Percentiles rank a stretch among this genome's conserved stretches.
Evolutionary conservation across 1,140 invertebrate species (phyloP).

Genomic region (Drepana arcuata): DNA sequence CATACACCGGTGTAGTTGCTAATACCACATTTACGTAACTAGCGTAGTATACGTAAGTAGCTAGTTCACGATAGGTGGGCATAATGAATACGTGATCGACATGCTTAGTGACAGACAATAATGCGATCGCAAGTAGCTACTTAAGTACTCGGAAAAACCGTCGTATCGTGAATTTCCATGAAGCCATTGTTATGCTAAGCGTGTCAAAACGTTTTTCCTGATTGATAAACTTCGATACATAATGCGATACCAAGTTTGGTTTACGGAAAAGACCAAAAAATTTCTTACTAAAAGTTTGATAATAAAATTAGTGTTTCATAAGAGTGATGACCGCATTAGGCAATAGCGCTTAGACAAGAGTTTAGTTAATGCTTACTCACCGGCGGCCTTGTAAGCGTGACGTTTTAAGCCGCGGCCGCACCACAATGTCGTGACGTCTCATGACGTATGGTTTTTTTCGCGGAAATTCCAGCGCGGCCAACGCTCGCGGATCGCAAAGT

Average conservation of each 20-base stretch:
- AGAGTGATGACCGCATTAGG: conserved; percentile 17
- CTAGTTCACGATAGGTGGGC: too few relatives aligned
- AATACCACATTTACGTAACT: conserved; percentile 8
- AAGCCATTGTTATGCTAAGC: conserved; percentile 1
- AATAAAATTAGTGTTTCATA: too few relatives aligned
- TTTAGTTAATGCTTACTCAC: conserved; percentile 24
- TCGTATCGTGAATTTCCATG: conserved; percentile 5
- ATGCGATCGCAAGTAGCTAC: too few relatives aligned
- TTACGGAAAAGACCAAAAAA: conserved; percentile 1
- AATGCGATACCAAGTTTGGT: conserved; percentile 2
- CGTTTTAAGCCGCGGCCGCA: conserved; percentile 29
- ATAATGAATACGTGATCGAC: conserved; percentile 12
- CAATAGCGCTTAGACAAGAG: too few relatives aligned
- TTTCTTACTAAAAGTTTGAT: too few relatives aligned
- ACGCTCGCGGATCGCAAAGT: conserved; percentile 30
- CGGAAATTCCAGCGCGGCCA: conserved; percentile 59
- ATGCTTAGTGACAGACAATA: conserved; percentile 4
- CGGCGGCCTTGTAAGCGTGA: conserved; percentile 44
- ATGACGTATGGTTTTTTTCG: conserved; percentile 61
- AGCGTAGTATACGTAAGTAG: conserved; percentile 4
- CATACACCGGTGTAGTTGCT: not conserved
- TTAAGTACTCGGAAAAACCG: conserved; percentile 7
- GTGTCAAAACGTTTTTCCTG: conserved; percentile 13
- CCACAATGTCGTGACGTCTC: conserved; percentile 33
- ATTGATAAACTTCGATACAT: conserved; percentile 1